Conservation (phyloP, 2,113 vertebrate genomes). For the Grantiella picta region DNA sequence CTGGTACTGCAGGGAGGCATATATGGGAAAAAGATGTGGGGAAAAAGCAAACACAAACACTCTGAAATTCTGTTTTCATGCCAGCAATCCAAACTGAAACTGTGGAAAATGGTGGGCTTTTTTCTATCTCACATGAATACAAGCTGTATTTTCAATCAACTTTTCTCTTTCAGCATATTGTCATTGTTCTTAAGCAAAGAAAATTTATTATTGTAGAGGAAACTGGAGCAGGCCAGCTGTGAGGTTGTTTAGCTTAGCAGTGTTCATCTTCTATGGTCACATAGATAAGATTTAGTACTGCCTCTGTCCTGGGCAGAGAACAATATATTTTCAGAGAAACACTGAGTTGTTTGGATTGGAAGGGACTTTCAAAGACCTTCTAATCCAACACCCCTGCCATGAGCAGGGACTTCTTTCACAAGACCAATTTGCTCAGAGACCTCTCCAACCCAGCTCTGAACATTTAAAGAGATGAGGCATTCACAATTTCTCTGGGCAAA, state of each 20-base stretch:
- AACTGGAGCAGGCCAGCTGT: background rate
- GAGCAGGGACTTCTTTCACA: background rate
- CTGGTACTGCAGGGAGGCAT: background rate
- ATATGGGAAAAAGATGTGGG: background rate
- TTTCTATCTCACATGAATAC: background rate
- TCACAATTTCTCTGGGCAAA: background rate
- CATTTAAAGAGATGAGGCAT: background rate
- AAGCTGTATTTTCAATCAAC: background rate
- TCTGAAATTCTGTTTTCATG: background rate
- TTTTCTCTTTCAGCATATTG: background rate
- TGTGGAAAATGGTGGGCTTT: background rate
- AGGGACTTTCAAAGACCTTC: background rate
- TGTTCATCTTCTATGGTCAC: background rate
- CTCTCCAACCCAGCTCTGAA: background rate
- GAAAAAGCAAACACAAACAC: background rate
- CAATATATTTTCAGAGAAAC: background rate
- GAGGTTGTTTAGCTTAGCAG: background rate
- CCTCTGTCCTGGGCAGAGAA: background rate
- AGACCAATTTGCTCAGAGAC: background rate
- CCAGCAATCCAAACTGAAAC: background rate
- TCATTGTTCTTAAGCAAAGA: background rate
- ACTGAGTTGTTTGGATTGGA: background rate
- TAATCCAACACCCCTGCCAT: fast-evolving
- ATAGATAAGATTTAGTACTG: background rate
- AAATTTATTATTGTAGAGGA: background rate